Conservation (phyloP, 2,888 invertebrate genomes). For the Metellina segmentata region DNA sequence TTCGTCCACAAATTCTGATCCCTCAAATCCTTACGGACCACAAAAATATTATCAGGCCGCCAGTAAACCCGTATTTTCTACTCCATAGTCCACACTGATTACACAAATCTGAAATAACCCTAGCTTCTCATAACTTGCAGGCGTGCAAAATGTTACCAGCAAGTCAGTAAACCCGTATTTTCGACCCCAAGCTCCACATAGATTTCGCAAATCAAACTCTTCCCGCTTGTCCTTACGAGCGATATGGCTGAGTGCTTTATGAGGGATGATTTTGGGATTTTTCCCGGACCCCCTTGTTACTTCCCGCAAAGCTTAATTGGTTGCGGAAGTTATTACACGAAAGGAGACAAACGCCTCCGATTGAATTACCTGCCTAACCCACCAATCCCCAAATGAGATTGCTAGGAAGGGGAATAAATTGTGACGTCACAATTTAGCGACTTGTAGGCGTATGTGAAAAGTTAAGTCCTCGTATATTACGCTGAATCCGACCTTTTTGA, state of each 20-base stretch:
- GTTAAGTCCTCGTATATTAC: conserved; percentile 25
- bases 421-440: conserved; percentile 54
- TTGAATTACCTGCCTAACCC: conserved; percentile 66
- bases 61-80: too few relatives aligned
- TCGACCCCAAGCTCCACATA: conserved; percentile 5
- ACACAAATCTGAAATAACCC: too few relatives aligned
- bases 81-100: neutral
- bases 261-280: conserved; percentile 51
- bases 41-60: too few relatives aligned
- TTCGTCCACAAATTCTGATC: too few relatives aligned
- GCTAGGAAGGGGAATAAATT: conserved; percentile 44
- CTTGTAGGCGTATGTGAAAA: conserved; percentile 13
- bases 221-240: conserved; percentile 5
- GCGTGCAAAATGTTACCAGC: too few relatives aligned
- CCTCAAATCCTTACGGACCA: too few relatives aligned
- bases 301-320: conserved; percentile 64
- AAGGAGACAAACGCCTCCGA: conserved; percentile 69
- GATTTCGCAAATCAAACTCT: conserved; percentile 51
- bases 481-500: conserved; percentile 16
- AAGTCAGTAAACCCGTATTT: too few relatives aligned
- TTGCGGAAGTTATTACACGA: conserved; percentile 72
- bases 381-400: conserved; percentile 71
- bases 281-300: conserved; percentile 46
- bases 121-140: too few relatives aligned
- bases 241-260: conserved; percentile 51